Conservation (phyloP, 2,888 invertebrate genomes). For the Taenaris catops region DNA sequence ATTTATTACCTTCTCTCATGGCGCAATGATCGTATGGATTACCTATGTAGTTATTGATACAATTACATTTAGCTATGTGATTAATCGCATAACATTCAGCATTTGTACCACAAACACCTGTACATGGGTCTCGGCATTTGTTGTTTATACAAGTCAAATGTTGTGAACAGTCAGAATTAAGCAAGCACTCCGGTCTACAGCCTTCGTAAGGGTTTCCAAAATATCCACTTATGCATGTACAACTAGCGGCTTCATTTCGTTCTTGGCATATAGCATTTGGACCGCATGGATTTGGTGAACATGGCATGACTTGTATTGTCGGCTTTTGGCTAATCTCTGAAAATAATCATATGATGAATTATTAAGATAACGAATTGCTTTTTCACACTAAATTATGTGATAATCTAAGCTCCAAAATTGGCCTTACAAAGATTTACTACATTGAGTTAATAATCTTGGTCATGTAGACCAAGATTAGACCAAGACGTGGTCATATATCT, state of each 20-base stretch:
- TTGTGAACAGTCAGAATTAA: constrained; percentile 83
- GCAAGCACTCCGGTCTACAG: constrained; percentile 86
- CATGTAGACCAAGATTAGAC: too few relatives aligned
- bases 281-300: constrained; percentile 83
- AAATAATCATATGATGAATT: constrained; percentile 12
- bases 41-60: constrained; percentile 82
- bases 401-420: too few relatives aligned
- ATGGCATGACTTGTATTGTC: constrained; percentile 53
- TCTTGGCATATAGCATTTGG: constrained; percentile 84
- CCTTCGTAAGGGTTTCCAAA: constrained; percentile 85
- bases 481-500: too few relatives aligned
- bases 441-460: too few relatives aligned
- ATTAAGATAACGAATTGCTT: constrained; percentile 1
- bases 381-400: too few relatives aligned
- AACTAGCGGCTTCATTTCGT: constrained; percentile 82
- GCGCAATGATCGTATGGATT: constrained; percentile 82
- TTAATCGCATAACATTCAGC: constrained; percentile 87
- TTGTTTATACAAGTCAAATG: constrained; percentile 83
- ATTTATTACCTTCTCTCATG: constrained; percentile 49
- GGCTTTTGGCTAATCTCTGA: constrained; percentile 36
- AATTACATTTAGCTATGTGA: constrained; percentile 88
- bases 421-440: too few relatives aligned
- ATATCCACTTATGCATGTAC: constrained; percentile 84
- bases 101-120: constrained; percentile 87
- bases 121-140: constrained; percentile 86